Conservation (phyloP, 64 coral and sea anemone species). For the Porites lutea region DNA sequence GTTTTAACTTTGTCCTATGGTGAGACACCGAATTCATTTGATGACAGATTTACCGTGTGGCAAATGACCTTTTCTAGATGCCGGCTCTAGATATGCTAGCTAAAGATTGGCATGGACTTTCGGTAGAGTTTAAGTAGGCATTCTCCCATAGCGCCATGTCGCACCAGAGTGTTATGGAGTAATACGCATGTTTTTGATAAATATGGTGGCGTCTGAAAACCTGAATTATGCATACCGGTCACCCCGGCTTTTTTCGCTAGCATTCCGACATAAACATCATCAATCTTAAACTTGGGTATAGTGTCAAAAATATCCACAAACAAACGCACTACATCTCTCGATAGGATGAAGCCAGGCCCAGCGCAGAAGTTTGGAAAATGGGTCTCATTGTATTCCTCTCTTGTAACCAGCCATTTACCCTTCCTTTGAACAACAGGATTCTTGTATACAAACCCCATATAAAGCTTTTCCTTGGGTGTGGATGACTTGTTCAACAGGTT, state of each 20-base stretch:
- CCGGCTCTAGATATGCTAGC: not conserved
- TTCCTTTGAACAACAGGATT: slow-evolving; percentile 21
- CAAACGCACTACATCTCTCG: slow-evolving; percentile 45
- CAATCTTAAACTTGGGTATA: slow-evolving; percentile 50
- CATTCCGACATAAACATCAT: slow-evolving; percentile 78
- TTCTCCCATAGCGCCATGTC: slow-evolving; percentile 6
- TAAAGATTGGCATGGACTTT: slow-evolving; percentile 16
- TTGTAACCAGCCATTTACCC: slow-evolving; percentile 1
- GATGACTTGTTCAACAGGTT: not conserved
- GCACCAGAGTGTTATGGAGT: slow-evolving; percentile 14
- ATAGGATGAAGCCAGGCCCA: slow-evolving; percentile 66
- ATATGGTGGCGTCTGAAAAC: slow-evolving; percentile 32
- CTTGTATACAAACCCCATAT: slow-evolving; percentile 67
- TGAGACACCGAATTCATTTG: no score
- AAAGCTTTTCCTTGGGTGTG: slow-evolving; percentile 42
- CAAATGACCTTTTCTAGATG: no score
- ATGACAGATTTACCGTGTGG: no score
- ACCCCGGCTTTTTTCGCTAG: slow-evolving; percentile 54
- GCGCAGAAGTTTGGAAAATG: slow-evolving; percentile 65
- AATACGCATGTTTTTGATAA: slow-evolving; percentile 28
- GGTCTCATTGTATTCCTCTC: slow-evolving; percentile 59
- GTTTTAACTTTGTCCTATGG: not conserved
- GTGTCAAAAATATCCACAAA: slow-evolving; percentile 47
- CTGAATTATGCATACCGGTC: not conserved
- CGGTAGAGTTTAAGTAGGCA: slow-evolving; percentile 11